phyloP scores from a whole-genome alignment of 2,113 vertebrate genomes.

The Cromileptes altivelis region DNA sequence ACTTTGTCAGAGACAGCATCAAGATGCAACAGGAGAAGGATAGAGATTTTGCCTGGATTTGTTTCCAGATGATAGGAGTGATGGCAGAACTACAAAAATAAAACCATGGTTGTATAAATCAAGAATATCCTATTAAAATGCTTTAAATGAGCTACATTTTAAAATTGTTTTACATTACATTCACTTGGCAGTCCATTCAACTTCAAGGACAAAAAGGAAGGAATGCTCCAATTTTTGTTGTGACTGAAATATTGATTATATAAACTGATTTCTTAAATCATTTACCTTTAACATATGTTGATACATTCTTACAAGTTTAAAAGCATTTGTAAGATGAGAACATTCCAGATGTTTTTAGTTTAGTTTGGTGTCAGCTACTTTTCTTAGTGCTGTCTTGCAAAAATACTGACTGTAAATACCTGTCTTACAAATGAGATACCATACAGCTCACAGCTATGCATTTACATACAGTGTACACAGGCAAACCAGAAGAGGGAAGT shows the following conservation, averaged over 20 bases:
- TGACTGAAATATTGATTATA: not conserved
- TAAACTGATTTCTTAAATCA: too few relatives aligned
- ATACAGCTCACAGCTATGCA: not conserved
- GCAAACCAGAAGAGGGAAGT: not conserved
- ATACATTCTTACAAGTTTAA: not conserved
- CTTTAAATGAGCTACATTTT: not conserved
- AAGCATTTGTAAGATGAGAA: not conserved
- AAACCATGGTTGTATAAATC: not conserved
- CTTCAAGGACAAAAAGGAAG: not conserved
- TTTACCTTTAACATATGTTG: not conserved
- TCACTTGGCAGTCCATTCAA: not conserved
- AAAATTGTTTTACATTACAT: not conserved
- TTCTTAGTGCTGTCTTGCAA: not conserved
- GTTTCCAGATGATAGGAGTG: not conserved
- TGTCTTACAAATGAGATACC: not conserved
- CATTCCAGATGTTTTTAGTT: not conserved
- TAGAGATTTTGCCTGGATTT: not conserved
- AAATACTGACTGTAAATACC: not conserved
- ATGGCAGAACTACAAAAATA: not conserved
- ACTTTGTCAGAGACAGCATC: too few relatives aligned
- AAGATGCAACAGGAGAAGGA: too few relatives aligned
- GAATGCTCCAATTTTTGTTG: not conserved
- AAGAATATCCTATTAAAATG: not conserved
- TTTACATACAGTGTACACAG: not conserved
- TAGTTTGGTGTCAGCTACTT: not conserved